phyloP scores from a whole-genome alignment of 2,113 vertebrate genomes.

The Pantherophis guttatus region DNA sequence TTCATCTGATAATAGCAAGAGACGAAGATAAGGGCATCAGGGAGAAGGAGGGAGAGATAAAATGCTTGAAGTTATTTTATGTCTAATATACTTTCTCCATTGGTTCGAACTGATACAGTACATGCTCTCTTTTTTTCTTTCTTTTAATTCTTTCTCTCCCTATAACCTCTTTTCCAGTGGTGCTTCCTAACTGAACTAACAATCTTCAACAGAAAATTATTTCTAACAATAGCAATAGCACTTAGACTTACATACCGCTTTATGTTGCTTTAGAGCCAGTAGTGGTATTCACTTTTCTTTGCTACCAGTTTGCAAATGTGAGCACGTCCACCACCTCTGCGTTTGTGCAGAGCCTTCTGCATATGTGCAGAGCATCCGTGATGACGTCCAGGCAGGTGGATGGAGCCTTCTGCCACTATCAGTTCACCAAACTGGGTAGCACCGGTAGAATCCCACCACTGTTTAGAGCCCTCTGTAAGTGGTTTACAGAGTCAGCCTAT shows the following conservation, averaged over 20 bases:
- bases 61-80: background rate
- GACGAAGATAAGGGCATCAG: background rate
- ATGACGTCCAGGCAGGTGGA: no score
- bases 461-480: background rate
- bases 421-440: no score
- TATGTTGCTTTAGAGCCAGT: background rate
- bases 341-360: no score
- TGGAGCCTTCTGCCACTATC: no score
- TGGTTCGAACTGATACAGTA: background rate
- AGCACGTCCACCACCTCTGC: no score
- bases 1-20: background rate
- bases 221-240: background rate
- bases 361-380: no score
- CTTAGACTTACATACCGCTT: background rate
- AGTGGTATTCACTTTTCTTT: no score
- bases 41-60: background rate
- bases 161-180: background rate
- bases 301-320: no score
- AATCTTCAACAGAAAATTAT: background rate
- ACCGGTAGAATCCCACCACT: no score
- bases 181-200: background rate
- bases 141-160: background rate
- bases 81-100: background rate
- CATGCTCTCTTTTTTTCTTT: background rate
- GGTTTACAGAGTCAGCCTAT: background rate